These are phyloP conservation scores for Molossus molossus DNA, from an alignment of 2,797 vertebrate genomes.

Conservation along the genomic window DNA sequence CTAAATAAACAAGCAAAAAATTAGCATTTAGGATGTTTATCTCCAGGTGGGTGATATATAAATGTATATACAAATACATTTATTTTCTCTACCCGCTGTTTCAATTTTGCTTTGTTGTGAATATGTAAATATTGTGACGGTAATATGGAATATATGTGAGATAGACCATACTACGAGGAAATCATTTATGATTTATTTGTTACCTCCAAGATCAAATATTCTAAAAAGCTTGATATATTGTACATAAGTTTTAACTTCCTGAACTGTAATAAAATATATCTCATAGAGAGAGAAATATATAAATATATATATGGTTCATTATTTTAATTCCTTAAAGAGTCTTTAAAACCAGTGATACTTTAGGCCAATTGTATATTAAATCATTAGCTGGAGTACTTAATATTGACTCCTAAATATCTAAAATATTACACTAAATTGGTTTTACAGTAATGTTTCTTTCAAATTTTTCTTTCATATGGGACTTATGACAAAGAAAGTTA, in stretches of 20 bases:
- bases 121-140: background rate
- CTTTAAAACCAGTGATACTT: background rate
- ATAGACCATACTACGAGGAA: background rate
- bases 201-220: background rate
- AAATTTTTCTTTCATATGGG: background rate
- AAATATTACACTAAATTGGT: constrained; percentile 5
- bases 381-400: constrained; percentile 42
- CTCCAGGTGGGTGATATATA: background rate
- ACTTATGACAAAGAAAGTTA: background rate
- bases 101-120: background rate
- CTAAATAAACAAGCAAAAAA: background rate
- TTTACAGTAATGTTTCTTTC: background rate
- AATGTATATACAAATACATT: background rate
- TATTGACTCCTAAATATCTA: background rate
- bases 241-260: background rate
- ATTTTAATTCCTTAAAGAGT: background rate
- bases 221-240: background rate
- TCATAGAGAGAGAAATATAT: background rate
- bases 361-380: constrained; percentile 48
- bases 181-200: background rate
- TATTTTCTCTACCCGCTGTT: background rate
- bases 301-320: background rate
- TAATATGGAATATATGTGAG: background rate
- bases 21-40: background rate
- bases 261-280: background rate